Percentiles rank a stretch among this genome's conserved stretches.
Evolutionary conservation across 1,140 invertebrate genomes (phyloP).

Genomic region (Ditylenchus dipsaci): DNA sequence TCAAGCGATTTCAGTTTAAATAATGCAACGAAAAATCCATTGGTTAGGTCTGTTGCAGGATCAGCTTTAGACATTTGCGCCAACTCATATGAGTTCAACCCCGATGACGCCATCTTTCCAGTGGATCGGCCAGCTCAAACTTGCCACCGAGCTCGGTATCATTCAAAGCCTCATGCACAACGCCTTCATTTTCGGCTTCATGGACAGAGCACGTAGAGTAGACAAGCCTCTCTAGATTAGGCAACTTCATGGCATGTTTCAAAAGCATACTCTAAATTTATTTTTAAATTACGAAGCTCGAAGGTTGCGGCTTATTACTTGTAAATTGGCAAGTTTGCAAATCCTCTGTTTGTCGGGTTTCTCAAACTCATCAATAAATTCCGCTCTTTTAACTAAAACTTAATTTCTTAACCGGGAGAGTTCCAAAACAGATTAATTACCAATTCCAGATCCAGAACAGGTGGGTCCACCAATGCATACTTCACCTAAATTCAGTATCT

Average conservation of each 20-base stretch:
- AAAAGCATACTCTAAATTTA: conserved; percentile 67
- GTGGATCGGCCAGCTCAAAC: conserved; percentile 46
- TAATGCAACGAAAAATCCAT: conserved; percentile 83
- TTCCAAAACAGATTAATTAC: too few species aligned
- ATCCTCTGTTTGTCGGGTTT: conserved; percentile 62
- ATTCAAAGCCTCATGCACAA: conserved; percentile 66
- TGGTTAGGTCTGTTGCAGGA: conserved; percentile 73
- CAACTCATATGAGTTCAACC: conserved; percentile 60
- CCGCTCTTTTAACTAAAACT: conserved; percentile 60
- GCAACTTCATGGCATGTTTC: conserved; percentile 78
- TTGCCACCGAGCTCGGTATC: conserved; percentile 24
- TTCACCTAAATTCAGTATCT: conserved; percentile 71
- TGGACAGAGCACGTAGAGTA: conserved; percentile 91
- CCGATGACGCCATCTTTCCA: conserved; percentile 59
- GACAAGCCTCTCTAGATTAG: conserved; percentile 75
- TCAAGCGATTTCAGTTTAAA: conserved; percentile 58
- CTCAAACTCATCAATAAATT: conserved; percentile 57
- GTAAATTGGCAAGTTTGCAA: conserved; percentile 72
- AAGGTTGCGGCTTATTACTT: conserved; percentile 61
- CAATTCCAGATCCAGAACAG: conserved; percentile 85
- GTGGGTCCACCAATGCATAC: conserved; percentile 88
- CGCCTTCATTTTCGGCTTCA: conserved; percentile 84
- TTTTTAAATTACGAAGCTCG: not conserved
- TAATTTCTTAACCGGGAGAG: too few species aligned
- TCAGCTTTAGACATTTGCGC: conserved; percentile 71